A percentile compares a stretch with the other conserved stretches of the same genome.
phyloP scores from a whole-genome alignment of 2,888 invertebrate genomes.

The Buathra laborator region DNA sequence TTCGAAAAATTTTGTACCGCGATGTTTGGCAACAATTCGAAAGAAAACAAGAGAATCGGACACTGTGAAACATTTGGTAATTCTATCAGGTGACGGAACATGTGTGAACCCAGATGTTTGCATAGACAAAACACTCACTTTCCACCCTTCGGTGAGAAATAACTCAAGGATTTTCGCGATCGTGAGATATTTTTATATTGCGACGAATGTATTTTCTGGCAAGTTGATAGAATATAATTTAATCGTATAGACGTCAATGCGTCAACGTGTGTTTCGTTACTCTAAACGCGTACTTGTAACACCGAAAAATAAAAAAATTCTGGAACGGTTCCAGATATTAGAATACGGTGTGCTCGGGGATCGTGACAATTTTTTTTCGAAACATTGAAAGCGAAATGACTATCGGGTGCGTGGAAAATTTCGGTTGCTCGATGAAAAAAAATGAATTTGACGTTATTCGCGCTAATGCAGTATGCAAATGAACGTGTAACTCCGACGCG shows the following conservation, averaged over 20 bases:
- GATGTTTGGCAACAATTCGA: conserved; percentile 13
- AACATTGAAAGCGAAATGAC: background rate
- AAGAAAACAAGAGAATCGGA: background rate
- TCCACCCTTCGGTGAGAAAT: background rate
- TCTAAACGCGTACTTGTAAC: background rate
- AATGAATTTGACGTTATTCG: no score
- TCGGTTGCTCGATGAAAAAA: conserved; percentile 5
- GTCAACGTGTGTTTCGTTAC: background rate
- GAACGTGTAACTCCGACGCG: background rate
- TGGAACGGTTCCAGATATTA: conserved; percentile 18
- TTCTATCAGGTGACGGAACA: background rate
- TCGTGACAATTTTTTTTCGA: background rate
- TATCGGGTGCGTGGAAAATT: background rate
- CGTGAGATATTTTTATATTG: background rate
- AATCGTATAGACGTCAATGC: background rate
- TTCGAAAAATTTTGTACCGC: conserved; percentile 13
- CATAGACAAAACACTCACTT: background rate
- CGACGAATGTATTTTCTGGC: background rate
- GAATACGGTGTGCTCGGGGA: conserved; percentile 12
- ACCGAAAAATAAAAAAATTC: conserved; percentile 14
- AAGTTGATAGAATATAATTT: background rate
- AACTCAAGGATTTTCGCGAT: background rate
- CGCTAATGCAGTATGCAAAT: background rate
- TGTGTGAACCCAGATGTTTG: conserved; percentile 54
- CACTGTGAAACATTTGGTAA: background rate